Conservation (phyloP, 1,140 invertebrate genomes). For the Aphaenogaster ashmeadi region DNA sequence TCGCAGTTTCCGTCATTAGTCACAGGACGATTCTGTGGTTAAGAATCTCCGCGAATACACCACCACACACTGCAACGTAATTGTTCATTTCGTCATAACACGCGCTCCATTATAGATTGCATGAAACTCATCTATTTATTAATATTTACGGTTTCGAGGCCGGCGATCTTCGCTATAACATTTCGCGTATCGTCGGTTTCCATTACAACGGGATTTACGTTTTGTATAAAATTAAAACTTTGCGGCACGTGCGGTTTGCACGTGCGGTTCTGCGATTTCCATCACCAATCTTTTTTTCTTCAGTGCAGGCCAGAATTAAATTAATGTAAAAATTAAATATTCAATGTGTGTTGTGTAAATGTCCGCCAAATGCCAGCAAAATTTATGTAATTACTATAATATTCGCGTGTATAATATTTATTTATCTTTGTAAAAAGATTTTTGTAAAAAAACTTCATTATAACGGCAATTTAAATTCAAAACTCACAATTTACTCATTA, state of each 20-base stretch:
- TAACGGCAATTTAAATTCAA: background rate
- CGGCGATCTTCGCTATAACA: background rate
- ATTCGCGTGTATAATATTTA: background rate
- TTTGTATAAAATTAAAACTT: constrained; percentile 30
- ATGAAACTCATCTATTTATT: constrained; percentile 21
- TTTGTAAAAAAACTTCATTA: background rate
- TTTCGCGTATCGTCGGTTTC: background rate
- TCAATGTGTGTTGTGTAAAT: background rate
- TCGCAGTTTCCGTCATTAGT: constrained; percentile 54
- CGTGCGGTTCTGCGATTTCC: background rate
- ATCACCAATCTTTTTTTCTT: constrained; percentile 10
- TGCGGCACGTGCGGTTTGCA: constrained; percentile 1
- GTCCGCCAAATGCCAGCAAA: background rate
- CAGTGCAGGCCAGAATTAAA: background rate
- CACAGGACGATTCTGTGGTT: constrained; percentile 58
- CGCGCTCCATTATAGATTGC: background rate
- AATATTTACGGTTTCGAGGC: constrained; percentile 20
- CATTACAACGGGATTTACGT: background rate
- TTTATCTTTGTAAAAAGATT: background rate
- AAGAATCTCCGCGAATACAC: constrained; percentile 30
- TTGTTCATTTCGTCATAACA: constrained; percentile 34
- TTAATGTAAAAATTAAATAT: constrained; percentile 8
- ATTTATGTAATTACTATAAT: background rate
- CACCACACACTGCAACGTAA: constrained; percentile 31
- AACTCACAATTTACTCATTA: constrained; percentile 2